phyloP scores from a whole-genome alignment of 1,140 invertebrate species.

The Anastrepha obliqua region DNA sequence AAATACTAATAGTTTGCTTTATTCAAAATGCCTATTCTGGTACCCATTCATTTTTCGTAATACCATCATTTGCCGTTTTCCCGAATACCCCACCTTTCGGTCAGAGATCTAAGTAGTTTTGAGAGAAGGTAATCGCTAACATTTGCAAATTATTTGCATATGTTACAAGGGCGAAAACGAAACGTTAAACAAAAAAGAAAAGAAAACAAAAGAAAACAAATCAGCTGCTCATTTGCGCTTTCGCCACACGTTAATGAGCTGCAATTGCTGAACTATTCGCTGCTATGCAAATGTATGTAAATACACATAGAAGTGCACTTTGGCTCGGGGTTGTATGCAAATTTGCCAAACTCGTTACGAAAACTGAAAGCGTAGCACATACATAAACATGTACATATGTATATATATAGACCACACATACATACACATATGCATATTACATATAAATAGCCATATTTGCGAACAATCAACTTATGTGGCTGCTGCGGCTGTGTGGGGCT shows the following conservation, averaged over 20 bases:
- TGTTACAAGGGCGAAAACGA: background rate
- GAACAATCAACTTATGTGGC: too few relatives aligned
- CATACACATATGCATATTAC: too few relatives aligned
- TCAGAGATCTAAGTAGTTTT: background rate
- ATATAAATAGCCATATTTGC: too few relatives aligned
- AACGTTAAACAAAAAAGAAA: background rate
- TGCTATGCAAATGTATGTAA: too few relatives aligned
- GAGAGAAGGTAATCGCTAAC: too few relatives aligned
- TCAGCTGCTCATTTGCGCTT: background rate
- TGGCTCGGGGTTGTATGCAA: background rate
- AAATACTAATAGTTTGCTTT: too few relatives aligned
- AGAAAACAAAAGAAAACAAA: background rate
- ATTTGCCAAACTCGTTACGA: background rate
- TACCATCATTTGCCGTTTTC: background rate
- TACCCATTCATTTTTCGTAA: too few relatives aligned
- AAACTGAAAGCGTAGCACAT: background rate
- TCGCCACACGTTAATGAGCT: background rate
- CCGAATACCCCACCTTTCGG: background rate
- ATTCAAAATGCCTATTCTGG: too few relatives aligned
- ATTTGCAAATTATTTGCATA: background rate
- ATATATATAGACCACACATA: too few relatives aligned
- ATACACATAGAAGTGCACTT: background rate
- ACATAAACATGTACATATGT: too few relatives aligned
- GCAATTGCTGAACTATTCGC: background rate
- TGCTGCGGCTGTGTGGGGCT: too few relatives aligned